Conservation (phyloP, 2,888 invertebrate genomes). For the Noctuana brunneofusca region DNA sequence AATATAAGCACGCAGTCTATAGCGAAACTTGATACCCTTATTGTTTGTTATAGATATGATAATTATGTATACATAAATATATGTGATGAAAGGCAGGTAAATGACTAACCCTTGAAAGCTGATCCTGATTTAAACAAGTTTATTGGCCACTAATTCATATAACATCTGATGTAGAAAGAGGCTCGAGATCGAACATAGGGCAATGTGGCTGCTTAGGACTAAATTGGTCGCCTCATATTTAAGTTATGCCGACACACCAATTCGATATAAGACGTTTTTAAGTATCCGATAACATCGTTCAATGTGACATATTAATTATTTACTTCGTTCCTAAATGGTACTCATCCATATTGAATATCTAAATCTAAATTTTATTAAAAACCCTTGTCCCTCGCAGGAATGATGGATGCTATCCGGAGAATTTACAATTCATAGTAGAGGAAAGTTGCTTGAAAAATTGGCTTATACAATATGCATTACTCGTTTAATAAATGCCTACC, state of each 20-base stretch:
- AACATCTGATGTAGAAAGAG: no score
- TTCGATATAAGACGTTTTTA: no score
- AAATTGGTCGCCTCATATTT: no score
- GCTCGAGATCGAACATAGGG: no score
- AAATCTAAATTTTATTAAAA: constrained; percentile 3
- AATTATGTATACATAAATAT: background rate
- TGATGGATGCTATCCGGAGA: constrained; percentile 2
- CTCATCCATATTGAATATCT: no score
- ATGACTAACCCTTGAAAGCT: background rate
- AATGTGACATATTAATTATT: background rate
- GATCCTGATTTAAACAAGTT: background rate
- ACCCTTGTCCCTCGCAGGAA: background rate
- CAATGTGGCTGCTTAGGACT: no score
- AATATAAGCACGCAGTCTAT: background rate
- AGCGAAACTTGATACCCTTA: background rate
- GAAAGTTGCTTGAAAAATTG: constrained; percentile 15
- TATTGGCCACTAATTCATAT: no score
- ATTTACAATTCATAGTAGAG: constrained; percentile 12
- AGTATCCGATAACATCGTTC: background rate
- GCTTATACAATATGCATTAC: constrained; percentile 20
- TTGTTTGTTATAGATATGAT: background rate
- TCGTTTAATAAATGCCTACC: constrained; percentile 8
- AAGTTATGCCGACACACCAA: no score
- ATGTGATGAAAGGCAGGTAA: background rate
- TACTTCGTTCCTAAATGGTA: background rate